These are phyloP conservation scores for Drosophila koepferae DNA, from an alignment of 2,888 invertebrate species.

Conservation along the genomic window DNA sequence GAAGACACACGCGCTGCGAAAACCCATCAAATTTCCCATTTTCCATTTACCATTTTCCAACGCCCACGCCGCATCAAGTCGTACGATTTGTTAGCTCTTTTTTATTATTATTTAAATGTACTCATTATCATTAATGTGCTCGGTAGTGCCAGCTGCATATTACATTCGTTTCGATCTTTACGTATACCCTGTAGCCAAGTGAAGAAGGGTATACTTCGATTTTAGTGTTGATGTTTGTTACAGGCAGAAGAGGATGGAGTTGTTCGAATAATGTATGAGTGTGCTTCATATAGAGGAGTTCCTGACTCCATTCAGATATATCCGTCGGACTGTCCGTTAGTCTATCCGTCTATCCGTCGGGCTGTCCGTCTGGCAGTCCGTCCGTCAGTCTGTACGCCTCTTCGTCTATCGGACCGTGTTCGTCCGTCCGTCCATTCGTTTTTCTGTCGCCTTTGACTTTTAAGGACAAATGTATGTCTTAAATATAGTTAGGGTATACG, in stretches of 20 bases:
- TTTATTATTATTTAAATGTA: constrained; percentile 61
- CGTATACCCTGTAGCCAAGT: not conserved
- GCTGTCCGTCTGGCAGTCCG: not conserved
- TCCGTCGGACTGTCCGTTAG: not conserved
- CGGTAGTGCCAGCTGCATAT: constrained; percentile 43
- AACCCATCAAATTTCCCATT: constrained; percentile 34
- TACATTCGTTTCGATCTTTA: not conserved
- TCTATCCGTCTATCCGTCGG: not conserved
- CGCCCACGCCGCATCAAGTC: not conserved
- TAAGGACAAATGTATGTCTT: not conserved
- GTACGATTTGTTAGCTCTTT: constrained; percentile 48
- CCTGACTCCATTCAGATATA: not conserved
- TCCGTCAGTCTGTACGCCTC: not conserved
- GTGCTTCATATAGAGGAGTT: not conserved
- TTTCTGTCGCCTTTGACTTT: no score
- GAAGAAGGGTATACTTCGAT: not conserved
- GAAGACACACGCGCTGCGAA: constrained; percentile 14
- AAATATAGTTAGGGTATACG: not conserved
- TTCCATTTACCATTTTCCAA: constrained; percentile 37
- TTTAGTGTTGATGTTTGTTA: not conserved
- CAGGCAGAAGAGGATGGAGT: not conserved
- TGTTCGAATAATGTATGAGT: not conserved
- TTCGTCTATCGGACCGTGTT: not conserved
- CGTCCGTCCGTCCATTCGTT: no score
- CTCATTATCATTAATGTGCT: constrained; percentile 61